A percentile compares a stretch with the other conserved stretches of the same genome.
Evolutionary conservation across 1,140 invertebrate species (phyloP).

Genomic region (Lerema accius): DNA sequence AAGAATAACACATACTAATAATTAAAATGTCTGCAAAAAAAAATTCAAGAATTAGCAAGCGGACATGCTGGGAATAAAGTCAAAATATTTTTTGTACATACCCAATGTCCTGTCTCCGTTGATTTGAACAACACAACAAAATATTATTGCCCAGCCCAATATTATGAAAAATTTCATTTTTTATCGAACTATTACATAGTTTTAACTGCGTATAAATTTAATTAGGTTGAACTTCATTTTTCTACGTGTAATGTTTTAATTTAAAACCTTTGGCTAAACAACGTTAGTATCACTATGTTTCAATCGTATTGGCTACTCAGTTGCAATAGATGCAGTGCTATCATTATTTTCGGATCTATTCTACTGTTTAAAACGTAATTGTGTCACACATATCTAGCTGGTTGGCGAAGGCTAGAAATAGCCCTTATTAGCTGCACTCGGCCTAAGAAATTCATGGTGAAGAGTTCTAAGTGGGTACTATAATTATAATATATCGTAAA

Average conservation of each 20-base stretch:
- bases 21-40: not conserved
- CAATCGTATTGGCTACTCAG: slow-evolving; percentile 32
- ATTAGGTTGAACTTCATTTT: slow-evolving; percentile 1
- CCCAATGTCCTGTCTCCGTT: slow-evolving; percentile 18
- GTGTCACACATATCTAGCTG: slow-evolving; percentile 48
- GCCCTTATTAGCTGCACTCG: slow-evolving; percentile 41
- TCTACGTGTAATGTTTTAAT: slow-evolving; percentile 11
- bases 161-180: slow-evolving; percentile 11
- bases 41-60: not conserved
- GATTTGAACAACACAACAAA: slow-evolving; percentile 15
- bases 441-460: slow-evolving; percentile 19
- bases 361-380: slow-evolving; percentile 46
- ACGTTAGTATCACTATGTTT: slow-evolving; percentile 12
- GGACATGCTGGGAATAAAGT: not conserved
- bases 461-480: slow-evolving; percentile 1
- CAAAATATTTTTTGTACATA: slow-evolving; percentile 14
- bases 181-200: not conserved
- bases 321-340: slow-evolving; percentile 36
- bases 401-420: slow-evolving; percentile 54
- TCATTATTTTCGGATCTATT: slow-evolving; percentile 43
- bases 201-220: not conserved
- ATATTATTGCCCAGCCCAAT: not conserved
- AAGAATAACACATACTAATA: not conserved
- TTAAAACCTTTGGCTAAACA: slow-evolving; percentile 20
- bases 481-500: not conserved